Base-by-base conservation (phyloP, 2,888 invertebrate species). In the Orthosia incerta region DNA sequence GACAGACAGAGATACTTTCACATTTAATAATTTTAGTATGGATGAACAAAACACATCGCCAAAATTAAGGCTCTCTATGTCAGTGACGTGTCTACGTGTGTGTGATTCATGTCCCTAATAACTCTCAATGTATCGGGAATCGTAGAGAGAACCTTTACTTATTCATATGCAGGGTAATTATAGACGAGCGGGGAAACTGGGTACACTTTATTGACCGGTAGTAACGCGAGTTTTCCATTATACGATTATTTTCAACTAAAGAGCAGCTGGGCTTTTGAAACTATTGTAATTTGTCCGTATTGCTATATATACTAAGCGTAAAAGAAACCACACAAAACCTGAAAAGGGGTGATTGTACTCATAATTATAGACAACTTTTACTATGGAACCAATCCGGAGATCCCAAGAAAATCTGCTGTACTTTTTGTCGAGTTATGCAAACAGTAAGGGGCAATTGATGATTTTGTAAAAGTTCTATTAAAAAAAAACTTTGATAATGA, bases 101-200 rank as follows among this genome's bases (percentile, higher is more conserved):
- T 65, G 39, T 48, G 3, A 50, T 18, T 59, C 51, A 39, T 65
- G 26, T 50, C 66, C 23, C 18, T 60, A 46, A 51, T 46, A 63
- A 45, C 31, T 63, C 45, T 79, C 65, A 80, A 31, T 50, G 31
- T 61, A 18, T 56, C 39, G 46, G 60, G 15, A 48, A 62, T 51
- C 15, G 55, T 60, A 74, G 64, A 53, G 31, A 61, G 55, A 39
- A 45, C 23, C 59, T 79, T 79, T 48, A 70, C 59, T 76, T 81
- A 79, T 79, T 81, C 59, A 81, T 67, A 60, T 39, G 16, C 39
- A 20, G 45, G 57, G 26, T 76, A 76, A 79, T 81, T 79, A 76
- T 81, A 79, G 63, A 50, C 23, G 45, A 62, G 46, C 59, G 26
- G 55, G 46, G 13, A 56, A 76, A 48, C 71, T 76, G 16, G 63